Base-by-base conservation (phyloP, 2,113 vertebrate genomes). In the Eulacestoma nigropectus region DNA sequence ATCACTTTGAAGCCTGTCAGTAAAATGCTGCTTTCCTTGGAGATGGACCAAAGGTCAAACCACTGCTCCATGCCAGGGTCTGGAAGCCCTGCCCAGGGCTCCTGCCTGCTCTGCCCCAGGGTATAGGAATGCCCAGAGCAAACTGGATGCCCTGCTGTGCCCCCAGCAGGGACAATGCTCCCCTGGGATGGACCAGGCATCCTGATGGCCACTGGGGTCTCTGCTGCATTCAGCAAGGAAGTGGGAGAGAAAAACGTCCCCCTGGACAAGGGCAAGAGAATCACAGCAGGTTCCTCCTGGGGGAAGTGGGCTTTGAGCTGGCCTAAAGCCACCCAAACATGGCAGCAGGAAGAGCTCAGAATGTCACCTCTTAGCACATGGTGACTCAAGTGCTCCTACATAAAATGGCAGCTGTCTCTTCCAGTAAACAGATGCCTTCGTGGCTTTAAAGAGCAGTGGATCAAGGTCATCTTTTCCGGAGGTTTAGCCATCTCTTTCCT, bases 361-460 rank as follows among this genome's bases (percentile, higher is more conserved):
- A 27, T 22, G 44, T 68, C 75, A 29, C 46, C 65, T 80, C 85
- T 80, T 23, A 79, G 50, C 81, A 85, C 6, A 1, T 19, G 50
- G 67, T 59, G 67, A 65, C 53, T 85, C 78, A 33, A 62, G 41
- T 42, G 70, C 74, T 90, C 74, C 87, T 57, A 85, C 63, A 44
- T 35, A 72, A 85, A 87, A 91, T 77, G 78, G 84, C 94, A 96
- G 93, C 89, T 93, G 89, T 87, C 78, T 93, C 63, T 87, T 87
- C 57, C 87, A 79, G 70, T 8, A 67, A 73, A 63, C 75, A 91
- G 91, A 85, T 90, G 94, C 27, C 67, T 77, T 77, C 3, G 1
- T 41, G n/a, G 70, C 75, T 74, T 69, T n/a, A 83, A 72, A 97
- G 70, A 70, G 67, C 93, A 91, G 25, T 12, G 26, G 63, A 79